These are phyloP conservation scores for Hipposideros armiger DNA, from an alignment of 2,113 vertebrate species.

Conservation along the genomic window DNA sequence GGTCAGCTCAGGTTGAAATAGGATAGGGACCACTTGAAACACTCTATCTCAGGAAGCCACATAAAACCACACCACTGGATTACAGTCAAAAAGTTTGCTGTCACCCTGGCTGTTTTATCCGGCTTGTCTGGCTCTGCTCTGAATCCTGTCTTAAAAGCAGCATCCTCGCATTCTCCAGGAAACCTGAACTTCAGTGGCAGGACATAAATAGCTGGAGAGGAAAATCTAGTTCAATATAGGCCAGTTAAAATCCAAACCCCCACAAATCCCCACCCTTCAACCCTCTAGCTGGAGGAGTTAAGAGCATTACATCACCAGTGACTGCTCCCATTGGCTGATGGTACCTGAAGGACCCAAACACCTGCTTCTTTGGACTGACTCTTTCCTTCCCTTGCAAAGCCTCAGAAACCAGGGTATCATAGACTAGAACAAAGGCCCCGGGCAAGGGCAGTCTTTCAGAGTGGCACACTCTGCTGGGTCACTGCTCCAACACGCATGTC, in stretches of 20 bases:
- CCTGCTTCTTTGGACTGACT: constrained; percentile 67
- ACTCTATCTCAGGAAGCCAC: neutral
- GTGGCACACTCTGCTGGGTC: neutral
- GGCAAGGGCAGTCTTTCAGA: constrained; percentile 9
- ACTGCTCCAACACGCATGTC: neutral
- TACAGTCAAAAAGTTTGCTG: constrained; percentile 59
- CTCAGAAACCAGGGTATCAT: neutral
- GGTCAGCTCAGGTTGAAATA: constrained; percentile 32
- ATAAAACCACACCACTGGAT: constrained; percentile 29
- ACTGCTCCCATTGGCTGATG: constrained; percentile 72
- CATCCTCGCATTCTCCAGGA: constrained; percentile 67
- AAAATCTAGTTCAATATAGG: constrained; percentile 79
- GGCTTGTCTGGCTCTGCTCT: constrained; percentile 57
- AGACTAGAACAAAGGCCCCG: constrained; percentile 40
- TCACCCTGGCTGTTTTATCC: constrained; percentile 65
- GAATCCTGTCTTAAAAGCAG: constrained; percentile 78
- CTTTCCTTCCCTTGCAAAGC: constrained; percentile 65
- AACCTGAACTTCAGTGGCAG: constrained; percentile 79
- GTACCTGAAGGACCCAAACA: constrained; percentile 63
- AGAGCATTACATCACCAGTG: constrained; percentile 77
- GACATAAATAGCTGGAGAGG: constrained; percentile 80
- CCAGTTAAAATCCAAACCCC: constrained; percentile 73
- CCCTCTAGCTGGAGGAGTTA: constrained; percentile 59
- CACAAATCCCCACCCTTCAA: constrained; percentile 74
- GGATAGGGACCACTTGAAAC: neutral